phyloP scores from a whole-genome alignment of 53 echinoderm and acorn worm species.

The Hippasteria phrygiana region DNA sequence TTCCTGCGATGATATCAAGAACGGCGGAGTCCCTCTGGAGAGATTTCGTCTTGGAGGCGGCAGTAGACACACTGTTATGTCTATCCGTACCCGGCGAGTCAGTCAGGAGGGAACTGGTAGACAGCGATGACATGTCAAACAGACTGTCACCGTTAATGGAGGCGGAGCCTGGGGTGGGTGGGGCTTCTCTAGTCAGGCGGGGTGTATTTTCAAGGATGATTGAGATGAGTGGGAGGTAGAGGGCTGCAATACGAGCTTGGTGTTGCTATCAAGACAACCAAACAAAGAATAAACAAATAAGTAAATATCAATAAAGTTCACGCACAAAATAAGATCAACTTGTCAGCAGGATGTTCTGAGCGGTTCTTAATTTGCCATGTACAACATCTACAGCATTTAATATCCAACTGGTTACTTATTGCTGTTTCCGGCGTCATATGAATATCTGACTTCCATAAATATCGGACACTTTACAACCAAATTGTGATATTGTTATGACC shows the following conservation, averaged over 20 bases:
- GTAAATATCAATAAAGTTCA: no score
- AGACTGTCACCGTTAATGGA: slow-evolving; percentile 63
- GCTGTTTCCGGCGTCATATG: no score
- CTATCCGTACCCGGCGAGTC: slow-evolving; percentile 71
- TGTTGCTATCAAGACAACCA: slow-evolving; percentile 78
- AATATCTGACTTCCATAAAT: no score
- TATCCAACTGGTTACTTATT: no score
- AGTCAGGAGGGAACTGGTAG: slow-evolving; percentile 31
- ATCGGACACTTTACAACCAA: no score
- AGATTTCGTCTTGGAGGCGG: slow-evolving; percentile 77
- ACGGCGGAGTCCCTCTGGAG: slow-evolving; percentile 93
- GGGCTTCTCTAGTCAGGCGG: slow-evolving; percentile 78
- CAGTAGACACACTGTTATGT: slow-evolving; percentile 76
- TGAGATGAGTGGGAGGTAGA: slow-evolving; percentile 92
- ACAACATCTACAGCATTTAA: no score
- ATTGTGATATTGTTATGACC: no score
- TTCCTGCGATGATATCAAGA: slow-evolving; percentile 94
- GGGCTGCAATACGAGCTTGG: slow-evolving; percentile 86
- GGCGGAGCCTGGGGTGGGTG: slow-evolving; percentile 69
- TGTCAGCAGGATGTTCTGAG: no score
- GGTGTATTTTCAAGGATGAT: slow-evolving; percentile 94
- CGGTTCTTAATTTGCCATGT: no score
- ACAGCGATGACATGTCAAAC: slow-evolving; percentile 66
- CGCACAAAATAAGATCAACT: no score
- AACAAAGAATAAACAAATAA: slow-evolving; percentile 14